A percentile compares a stretch with the other conserved stretches of the same genome.
phyloP scores from a whole-genome alignment of 2,888 invertebrate species.

The Biston stratarius region DNA sequence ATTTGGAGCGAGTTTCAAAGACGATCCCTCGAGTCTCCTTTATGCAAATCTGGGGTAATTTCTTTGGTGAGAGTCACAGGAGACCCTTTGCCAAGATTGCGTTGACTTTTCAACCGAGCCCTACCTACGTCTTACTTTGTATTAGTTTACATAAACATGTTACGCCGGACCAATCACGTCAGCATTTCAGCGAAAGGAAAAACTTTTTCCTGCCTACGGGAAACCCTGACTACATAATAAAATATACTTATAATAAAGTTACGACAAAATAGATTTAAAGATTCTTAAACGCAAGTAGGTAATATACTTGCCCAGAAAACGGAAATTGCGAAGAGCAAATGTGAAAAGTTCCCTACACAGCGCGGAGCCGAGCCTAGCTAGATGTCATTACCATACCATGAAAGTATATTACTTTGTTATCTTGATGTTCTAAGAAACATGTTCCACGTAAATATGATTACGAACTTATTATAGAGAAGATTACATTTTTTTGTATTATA shows the following conservation, averaged over 20 bases:
- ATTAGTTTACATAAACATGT: constrained; percentile 59
- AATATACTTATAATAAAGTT: constrained; percentile 35
- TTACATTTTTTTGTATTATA: not conserved
- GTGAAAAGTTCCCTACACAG: constrained; percentile 69
- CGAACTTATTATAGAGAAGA: constrained; percentile 2
- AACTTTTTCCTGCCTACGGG: constrained; percentile 27
- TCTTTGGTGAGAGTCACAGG: constrained; percentile 78
- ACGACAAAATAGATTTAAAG: constrained; percentile 41
- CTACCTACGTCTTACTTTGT: constrained; percentile 63
- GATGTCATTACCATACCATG: constrained; percentile 57
- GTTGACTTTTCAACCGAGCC: constrained; percentile 71
- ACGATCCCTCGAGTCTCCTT: constrained; percentile 78
- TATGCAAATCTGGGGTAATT: constrained; percentile 83
- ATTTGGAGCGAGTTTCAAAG: constrained; percentile 78
- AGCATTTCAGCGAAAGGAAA: constrained; percentile 42
- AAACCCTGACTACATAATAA: constrained; percentile 34
- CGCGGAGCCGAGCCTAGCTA: constrained; percentile 51
- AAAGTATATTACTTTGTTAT: constrained; percentile 51
- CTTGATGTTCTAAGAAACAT: constrained; percentile 41
- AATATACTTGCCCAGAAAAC: constrained; percentile 51
- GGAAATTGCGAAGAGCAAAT: constrained; percentile 71
- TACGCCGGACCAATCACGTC: constrained; percentile 46
- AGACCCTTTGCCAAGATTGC: constrained; percentile 77
- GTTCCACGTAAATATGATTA: constrained; percentile 37
- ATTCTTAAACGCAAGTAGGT: constrained; percentile 43